These are phyloP conservation scores for Bicyclus anynana DNA, from an alignment of 1,140 invertebrate species.

Conservation along the genomic window DNA sequence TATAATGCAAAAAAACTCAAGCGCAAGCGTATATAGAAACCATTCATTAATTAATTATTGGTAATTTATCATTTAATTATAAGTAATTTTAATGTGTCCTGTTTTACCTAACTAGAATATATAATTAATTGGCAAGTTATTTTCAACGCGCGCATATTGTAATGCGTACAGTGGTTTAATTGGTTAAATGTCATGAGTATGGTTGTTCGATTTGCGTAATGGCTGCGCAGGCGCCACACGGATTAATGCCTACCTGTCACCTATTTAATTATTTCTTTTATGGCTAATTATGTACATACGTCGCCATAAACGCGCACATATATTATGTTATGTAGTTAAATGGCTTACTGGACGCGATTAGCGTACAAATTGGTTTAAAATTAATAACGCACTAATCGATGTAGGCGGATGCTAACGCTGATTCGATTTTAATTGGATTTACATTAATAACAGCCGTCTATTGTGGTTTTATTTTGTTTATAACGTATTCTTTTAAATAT, in stretches of 20 bases:
- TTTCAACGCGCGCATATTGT: background rate
- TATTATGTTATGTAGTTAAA: background rate
- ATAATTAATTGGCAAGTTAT: background rate
- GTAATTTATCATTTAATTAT: background rate
- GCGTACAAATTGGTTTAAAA: constrained; percentile 6
- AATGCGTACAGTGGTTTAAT: constrained; percentile 1
- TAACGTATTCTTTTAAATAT: too few relatives aligned
- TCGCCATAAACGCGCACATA: background rate
- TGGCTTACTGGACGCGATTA: background rate
- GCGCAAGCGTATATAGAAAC: too few relatives aligned
- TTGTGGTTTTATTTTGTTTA: background rate
- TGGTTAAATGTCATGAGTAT: constrained; percentile 1
- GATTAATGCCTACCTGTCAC: constrained; percentile 11
- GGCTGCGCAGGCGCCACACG: background rate
- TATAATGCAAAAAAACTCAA: too few relatives aligned
- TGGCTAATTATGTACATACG: constrained; percentile 6
- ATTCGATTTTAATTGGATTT: background rate
- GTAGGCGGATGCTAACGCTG: background rate
- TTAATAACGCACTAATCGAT: background rate
- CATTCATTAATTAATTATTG: background rate
- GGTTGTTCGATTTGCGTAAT: constrained; percentile 7
- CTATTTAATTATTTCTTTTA: constrained; percentile 11
- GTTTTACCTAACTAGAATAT: background rate
- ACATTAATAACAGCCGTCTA: background rate
- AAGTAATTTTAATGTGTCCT: background rate